These are phyloP conservation scores for Anas platyrhynchos DNA, from an alignment of 2,113 vertebrate genomes.

Conservation along the genomic window DNA sequence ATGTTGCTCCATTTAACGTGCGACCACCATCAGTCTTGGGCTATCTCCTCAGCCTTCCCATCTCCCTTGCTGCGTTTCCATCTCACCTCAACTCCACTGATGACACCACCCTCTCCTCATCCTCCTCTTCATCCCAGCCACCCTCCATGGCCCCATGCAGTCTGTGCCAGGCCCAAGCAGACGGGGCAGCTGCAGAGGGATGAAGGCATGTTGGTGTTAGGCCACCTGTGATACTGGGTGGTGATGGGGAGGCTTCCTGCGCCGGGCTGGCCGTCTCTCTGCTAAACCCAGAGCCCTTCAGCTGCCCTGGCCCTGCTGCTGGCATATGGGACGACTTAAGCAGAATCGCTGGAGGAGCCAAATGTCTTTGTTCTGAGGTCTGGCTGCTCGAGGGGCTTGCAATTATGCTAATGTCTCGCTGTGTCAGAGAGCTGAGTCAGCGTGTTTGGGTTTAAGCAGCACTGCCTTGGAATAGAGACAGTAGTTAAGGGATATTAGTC, in stretches of 20 bases:
- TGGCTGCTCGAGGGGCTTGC: background rate
- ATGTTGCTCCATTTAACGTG: background rate
- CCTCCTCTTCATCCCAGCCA: background rate
- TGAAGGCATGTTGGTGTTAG: background rate
- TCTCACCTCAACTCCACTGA: background rate
- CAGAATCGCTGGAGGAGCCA: background rate
- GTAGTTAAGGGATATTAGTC: background rate
- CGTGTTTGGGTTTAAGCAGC: background rate
- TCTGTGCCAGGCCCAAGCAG: too few relatives aligned
- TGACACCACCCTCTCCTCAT: background rate
- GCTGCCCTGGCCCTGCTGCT: rapidly evolving
- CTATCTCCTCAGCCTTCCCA: background rate
- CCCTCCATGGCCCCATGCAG: too few relatives aligned
- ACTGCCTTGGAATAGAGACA: background rate
- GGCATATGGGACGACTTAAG: background rate
- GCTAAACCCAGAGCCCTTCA: background rate
- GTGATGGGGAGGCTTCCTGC: background rate
- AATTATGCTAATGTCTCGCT: background rate
- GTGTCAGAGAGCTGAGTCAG: background rate
- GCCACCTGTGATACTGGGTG: background rate
- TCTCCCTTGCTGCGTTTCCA: background rate
- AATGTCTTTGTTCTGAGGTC: slow-evolving; percentile 38
- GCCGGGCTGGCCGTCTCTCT: background rate
- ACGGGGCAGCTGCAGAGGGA: too few relatives aligned
- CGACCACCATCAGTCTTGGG: background rate